These are phyloP conservation scores for Drosophila nikananu DNA, from an alignment of 1,140 invertebrate genomes.

Conservation along the genomic window DNA sequence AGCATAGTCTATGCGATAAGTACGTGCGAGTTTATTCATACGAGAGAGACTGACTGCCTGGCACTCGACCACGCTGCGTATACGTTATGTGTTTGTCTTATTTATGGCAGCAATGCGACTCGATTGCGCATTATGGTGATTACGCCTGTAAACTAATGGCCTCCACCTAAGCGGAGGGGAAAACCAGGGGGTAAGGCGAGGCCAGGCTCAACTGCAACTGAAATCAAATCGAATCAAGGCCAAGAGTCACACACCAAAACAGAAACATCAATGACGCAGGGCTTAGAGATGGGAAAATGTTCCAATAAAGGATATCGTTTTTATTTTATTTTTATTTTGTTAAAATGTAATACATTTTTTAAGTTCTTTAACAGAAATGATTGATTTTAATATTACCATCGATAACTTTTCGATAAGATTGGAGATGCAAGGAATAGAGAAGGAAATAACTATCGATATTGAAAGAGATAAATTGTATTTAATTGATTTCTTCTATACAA, in stretches of 20 bases:
- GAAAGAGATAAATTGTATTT: too few species aligned
- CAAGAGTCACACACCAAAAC: conserved; percentile 40
- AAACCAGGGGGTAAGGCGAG: background rate
- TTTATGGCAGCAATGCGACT: conserved; percentile 74
- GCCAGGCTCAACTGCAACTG: conserved; percentile 12
- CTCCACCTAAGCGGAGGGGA: conserved; percentile 29
- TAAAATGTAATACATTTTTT: too few species aligned
- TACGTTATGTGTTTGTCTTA: conserved; percentile 80
- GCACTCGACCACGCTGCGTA: conserved; percentile 64
- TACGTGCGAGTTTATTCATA: conserved; percentile 82
- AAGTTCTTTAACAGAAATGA: too few species aligned
- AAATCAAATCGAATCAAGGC: conserved; percentile 59
- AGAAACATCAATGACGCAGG: conserved; percentile 31
- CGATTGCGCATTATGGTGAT: conserved; percentile 77
- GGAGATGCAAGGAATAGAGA: too few species aligned
- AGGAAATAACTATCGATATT: too few species aligned
- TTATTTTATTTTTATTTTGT: too few species aligned
- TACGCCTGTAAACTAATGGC: conserved; percentile 77
- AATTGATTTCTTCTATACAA: too few species aligned
- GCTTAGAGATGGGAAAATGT: background rate
- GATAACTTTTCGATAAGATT: background rate
- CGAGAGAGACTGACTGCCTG: conserved; percentile 50
- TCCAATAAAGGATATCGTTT: background rate
- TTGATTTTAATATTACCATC: background rate
- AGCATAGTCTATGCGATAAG: conserved; percentile 81